Conservation (phyloP, 2,888 invertebrate genomes). For the Orthosia cruda region DNA sequence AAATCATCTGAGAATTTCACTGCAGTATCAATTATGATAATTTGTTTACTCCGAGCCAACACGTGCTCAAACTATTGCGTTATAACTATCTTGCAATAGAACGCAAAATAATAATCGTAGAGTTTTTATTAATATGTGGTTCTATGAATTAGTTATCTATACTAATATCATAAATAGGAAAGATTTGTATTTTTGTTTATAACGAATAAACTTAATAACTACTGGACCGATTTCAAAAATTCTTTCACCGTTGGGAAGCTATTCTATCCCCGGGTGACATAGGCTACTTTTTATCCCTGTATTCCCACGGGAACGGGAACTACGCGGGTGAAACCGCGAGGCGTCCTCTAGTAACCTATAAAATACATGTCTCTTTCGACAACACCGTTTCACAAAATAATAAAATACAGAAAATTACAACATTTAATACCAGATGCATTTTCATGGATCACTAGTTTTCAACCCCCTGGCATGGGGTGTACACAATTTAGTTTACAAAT, state of each 20-base stretch:
- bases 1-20: not conserved
- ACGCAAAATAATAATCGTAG: slow-evolving; percentile 26
- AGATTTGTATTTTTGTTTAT: no score
- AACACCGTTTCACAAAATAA: not conserved
- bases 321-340: no score
- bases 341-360: no score
- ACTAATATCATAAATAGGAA: no score
- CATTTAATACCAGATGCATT: slow-evolving; percentile 56
- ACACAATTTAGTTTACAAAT: slow-evolving; percentile 66
- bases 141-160: slow-evolving; percentile 34
- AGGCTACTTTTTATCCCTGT: no score
- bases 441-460: slow-evolving; percentile 65
- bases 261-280: no score
- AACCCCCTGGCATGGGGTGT: slow-evolving; percentile 28
- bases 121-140: slow-evolving; percentile 19
- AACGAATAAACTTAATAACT: no score
- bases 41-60: slow-evolving; percentile 19
- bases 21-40: slow-evolving; percentile 14
- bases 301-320: no score
- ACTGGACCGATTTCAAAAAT: no score
- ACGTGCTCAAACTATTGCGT: slow-evolving; percentile 39
- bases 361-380: not conserved
- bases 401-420: slow-evolving; percentile 19
- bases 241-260: no score
- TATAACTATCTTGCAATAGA: slow-evolving; percentile 27